A percentile compares a stretch with the other conserved stretches of the same genome.
These are phyloP conservation scores for Pipra filicauda DNA, from an alignment of 2,113 vertebrate species.

Conservation along the genomic window DNA sequence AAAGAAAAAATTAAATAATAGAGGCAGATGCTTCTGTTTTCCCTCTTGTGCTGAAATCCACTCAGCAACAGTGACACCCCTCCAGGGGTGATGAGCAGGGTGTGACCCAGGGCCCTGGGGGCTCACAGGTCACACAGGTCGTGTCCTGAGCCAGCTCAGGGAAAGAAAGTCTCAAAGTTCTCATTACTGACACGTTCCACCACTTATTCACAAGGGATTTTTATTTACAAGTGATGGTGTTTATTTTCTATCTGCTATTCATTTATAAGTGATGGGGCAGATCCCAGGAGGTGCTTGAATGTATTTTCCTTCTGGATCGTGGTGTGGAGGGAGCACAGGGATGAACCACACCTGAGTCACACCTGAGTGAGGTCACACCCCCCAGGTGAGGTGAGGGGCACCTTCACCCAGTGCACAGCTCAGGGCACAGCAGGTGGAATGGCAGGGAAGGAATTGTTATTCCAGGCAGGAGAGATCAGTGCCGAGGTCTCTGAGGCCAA, in stretches of 20 bases:
- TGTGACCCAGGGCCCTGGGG: rapidly evolving
- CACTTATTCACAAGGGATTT: background rate
- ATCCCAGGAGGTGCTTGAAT: background rate
- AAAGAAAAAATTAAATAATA: background rate
- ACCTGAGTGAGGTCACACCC: background rate
- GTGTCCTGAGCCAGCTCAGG: background rate
- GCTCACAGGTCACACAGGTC: background rate
- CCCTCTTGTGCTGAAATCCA: background rate
- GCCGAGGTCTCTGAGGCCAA: background rate
- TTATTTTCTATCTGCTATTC: background rate
- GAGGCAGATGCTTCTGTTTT: background rate
- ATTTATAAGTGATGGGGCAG: background rate
- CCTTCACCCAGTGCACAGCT: background rate
- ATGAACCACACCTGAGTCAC: background rate
- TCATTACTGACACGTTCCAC: background rate
- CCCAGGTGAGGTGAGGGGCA: background rate
- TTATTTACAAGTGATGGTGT: background rate
- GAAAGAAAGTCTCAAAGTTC: too few relatives aligned
- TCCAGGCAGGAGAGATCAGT: background rate
- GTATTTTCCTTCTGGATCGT: background rate
- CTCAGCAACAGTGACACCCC: background rate
- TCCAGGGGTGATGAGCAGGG: rapidly evolving
- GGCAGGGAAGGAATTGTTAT: background rate
- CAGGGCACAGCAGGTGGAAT: rapidly evolving
- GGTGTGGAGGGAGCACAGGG: background rate